phyloP scores from a whole-genome alignment of 2,888 invertebrate species.

The Vanessa cardui region DNA sequence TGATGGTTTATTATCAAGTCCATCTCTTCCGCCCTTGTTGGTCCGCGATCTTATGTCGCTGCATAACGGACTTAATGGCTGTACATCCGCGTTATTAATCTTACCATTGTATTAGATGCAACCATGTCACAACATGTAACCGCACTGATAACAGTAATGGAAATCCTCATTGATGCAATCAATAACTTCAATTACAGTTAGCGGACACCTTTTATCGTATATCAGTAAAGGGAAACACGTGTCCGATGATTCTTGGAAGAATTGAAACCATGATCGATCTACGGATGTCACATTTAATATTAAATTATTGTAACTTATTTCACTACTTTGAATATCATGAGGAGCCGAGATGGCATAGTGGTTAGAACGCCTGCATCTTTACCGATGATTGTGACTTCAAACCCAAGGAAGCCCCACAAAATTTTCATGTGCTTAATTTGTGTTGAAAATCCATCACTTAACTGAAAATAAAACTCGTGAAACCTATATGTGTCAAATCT shows the following conservation, averaged over 20 bases:
- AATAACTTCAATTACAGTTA: constrained; percentile 72
- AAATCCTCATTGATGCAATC: constrained; percentile 67
- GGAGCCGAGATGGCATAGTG: too few species aligned
- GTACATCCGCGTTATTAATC: constrained; percentile 79
- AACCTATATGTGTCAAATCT: too few species aligned
- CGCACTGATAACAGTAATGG: constrained; percentile 74
- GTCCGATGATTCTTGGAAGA: constrained; percentile 35
- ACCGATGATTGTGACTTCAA: too few species aligned
- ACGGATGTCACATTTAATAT: constrained; percentile 5
- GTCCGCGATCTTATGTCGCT: constrained; percentile 73
- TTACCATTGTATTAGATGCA: constrained; percentile 76
- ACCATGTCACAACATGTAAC: constrained; percentile 73
- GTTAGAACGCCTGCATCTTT: too few species aligned
- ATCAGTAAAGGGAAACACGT: constrained; percentile 45
- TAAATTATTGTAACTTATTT: constrained; percentile 8
- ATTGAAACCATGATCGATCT: constrained; percentile 21
- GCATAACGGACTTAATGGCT: constrained; percentile 65
- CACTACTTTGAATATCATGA: neutral
- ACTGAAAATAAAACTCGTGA: too few species aligned
- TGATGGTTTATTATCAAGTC: constrained; percentile 79
- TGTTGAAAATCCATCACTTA: too few species aligned
- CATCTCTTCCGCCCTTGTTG: constrained; percentile 81
- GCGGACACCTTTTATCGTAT: constrained; percentile 60
- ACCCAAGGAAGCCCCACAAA: too few species aligned
- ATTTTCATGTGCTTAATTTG: too few species aligned